These are phyloP conservation scores for Umimayanthus kanabou DNA, from an alignment of 92 coral and sea anemone species.

Conservation along the genomic window DNA sequence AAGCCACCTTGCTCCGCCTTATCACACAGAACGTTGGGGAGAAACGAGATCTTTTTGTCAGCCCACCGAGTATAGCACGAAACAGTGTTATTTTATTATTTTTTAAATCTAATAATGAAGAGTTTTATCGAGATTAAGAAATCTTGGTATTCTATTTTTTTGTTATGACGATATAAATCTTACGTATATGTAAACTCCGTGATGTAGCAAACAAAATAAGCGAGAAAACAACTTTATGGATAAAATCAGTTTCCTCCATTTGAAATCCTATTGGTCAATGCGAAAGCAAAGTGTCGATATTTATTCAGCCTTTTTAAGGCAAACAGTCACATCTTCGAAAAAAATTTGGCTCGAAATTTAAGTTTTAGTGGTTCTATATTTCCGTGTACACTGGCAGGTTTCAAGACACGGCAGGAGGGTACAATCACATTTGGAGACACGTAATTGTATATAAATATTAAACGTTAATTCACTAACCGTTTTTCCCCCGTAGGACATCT, in stretches of 20 bases:
- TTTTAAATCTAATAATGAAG: not conserved
- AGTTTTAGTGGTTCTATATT: not conserved
- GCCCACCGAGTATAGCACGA: not conserved
- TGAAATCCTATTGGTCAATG: not conserved
- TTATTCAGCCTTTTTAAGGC: not conserved
- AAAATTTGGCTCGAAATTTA: not conserved
- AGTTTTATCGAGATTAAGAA: not conserved
- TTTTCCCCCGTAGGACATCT: too few species aligned
- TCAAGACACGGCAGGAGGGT: too few species aligned
- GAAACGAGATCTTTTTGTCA: not conserved
- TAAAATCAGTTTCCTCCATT: not conserved
- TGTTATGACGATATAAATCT: not conserved
- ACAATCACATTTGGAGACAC: too few species aligned
- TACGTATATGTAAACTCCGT: not conserved
- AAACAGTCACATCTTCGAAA: too few species aligned
- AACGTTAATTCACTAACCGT: too few species aligned
- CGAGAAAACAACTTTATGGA: not conserved
- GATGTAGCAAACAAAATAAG: not conserved
- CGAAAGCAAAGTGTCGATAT: not conserved
- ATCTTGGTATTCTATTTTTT: not conserved
- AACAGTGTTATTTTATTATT: not conserved
- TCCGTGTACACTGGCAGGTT: too few species aligned
- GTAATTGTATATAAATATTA: too few species aligned
- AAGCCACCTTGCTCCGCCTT: not conserved
- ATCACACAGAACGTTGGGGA: not conserved